These are phyloP conservation scores for Ditula angustiorana DNA, from an alignment of 2,888 invertebrate genomes.

Conservation along the genomic window DNA sequence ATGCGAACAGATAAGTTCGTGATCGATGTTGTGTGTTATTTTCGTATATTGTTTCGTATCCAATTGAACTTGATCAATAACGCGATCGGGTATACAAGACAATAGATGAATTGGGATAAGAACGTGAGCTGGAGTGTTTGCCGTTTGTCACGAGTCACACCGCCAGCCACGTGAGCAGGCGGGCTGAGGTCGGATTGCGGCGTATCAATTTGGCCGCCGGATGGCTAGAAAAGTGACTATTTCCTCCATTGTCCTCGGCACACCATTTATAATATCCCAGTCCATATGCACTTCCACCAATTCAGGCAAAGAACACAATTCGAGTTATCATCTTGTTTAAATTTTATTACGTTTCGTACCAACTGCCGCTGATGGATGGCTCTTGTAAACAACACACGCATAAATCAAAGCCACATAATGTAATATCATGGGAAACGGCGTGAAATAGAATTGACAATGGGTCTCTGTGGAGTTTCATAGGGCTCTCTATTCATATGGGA, in stretches of 20 bases:
- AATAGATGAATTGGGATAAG: constrained; percentile 45
- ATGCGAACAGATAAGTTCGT: constrained; percentile 58
- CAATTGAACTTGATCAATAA: constrained; percentile 36
- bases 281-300: constrained; percentile 20
- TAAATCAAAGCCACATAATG: constrained; percentile 42
- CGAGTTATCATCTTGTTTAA: constrained; percentile 31
- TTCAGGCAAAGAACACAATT: constrained; percentile 12
- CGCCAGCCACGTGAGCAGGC: constrained; percentile 53
- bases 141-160: constrained; percentile 44
- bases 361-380: constrained; percentile 33
- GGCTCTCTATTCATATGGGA: constrained; percentile 20
- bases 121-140: constrained; percentile 23
- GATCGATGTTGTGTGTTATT: constrained; percentile 44
- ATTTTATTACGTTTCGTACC: constrained; percentile 18
- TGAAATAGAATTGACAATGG: constrained; percentile 53
- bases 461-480: constrained; percentile 48
- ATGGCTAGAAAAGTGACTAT: constrained; percentile 68
- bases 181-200: constrained; percentile 49
- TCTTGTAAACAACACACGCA: constrained; percentile 46
- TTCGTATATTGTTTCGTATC: constrained; percentile 24
- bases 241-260: constrained; percentile 56
- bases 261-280: constrained; percentile 28
- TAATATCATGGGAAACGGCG: constrained; percentile 38
- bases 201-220: constrained; percentile 67
- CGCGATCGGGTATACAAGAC: constrained; percentile 30